phyloP scores from a whole-genome alignment of 2,113 vertebrate species.

The Proteles cristata region DNA sequence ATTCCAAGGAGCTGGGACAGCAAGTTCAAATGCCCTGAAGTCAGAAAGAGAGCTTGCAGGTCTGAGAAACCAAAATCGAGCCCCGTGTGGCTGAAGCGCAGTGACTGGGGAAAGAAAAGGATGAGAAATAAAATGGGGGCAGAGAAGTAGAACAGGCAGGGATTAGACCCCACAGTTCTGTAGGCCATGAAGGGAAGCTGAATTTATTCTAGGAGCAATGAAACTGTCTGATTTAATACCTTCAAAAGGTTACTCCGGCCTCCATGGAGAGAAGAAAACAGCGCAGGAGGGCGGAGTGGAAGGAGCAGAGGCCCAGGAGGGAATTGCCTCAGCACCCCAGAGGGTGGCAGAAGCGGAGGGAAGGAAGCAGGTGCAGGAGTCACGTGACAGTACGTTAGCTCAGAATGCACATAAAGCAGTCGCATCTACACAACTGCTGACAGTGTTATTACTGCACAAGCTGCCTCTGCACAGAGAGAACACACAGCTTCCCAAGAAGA shows the following conservation, averaged over 20 bases:
- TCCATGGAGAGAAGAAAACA: background rate
- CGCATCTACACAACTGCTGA: background rate
- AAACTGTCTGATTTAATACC: background rate
- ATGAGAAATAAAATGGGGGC: background rate
- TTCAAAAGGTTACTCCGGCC: background rate
- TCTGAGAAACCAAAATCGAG: background rate
- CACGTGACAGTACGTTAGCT: background rate
- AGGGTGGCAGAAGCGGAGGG: background rate
- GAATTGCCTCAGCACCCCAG: background rate
- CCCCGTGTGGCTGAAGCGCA: background rate
- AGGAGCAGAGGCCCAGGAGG: background rate
- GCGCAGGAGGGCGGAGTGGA: background rate
- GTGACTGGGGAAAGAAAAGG: background rate
- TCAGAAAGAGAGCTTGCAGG: background rate
- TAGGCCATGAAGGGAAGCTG: background rate
- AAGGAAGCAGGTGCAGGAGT: background rate
- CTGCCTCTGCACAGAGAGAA: background rate
- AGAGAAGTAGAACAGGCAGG: no score
- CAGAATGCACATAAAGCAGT: fast-evolving
- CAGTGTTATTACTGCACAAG: no score
- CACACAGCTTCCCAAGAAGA: background rate
- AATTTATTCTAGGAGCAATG: background rate
- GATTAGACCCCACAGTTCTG: background rate
- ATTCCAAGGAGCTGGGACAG: background rate
- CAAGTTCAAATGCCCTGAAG: background rate